These are phyloP conservation scores for Pituophis catenifer DNA, from an alignment of 2,113 vertebrate genomes.

Conservation along the genomic window DNA sequence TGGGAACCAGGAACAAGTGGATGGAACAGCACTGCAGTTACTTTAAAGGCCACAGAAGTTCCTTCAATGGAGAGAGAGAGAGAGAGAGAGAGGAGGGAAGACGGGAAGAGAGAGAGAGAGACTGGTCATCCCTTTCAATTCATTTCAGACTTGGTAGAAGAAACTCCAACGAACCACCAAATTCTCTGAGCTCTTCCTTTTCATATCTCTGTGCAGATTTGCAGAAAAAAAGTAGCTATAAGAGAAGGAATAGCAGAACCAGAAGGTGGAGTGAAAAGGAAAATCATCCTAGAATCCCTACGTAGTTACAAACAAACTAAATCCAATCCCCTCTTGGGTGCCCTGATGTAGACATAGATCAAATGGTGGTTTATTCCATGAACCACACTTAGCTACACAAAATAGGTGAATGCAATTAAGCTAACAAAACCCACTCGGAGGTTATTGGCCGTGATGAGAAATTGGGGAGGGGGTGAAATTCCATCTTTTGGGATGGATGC, in stretches of 20 bases:
- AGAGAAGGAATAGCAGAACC: neutral
- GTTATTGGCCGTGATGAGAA: conserved; percentile 51
- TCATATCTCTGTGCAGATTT: neutral
- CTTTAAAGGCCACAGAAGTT: conserved; percentile 14
- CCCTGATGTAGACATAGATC: neutral
- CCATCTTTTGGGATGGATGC: conserved; percentile 31
- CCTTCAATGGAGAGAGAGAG: neutral
- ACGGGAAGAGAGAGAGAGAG: rapidly evolving
- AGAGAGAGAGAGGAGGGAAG: rapidly evolving
- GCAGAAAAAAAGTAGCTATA: neutral
- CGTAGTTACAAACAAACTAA: neutral
- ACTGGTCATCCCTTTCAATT: neutral
- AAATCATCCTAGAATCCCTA: neutral
- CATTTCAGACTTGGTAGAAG: conserved; percentile 23
- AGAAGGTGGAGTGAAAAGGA: neutral
- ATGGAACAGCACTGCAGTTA: neutral
- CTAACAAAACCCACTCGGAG: neutral
- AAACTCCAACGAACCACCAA: neutral
- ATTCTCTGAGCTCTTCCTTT: neutral
- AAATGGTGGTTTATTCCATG: neutral
- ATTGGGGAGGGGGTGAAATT: neutral
- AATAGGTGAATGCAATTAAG: neutral
- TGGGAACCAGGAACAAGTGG: conserved; percentile 28
- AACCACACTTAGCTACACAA: neutral
- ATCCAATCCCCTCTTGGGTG: neutral